A percentile compares a stretch with the other conserved stretches of the same genome.
Conservation (phyloP, 2,888 invertebrate genomes). For the Pycnomerus fuliginosus region DNA sequence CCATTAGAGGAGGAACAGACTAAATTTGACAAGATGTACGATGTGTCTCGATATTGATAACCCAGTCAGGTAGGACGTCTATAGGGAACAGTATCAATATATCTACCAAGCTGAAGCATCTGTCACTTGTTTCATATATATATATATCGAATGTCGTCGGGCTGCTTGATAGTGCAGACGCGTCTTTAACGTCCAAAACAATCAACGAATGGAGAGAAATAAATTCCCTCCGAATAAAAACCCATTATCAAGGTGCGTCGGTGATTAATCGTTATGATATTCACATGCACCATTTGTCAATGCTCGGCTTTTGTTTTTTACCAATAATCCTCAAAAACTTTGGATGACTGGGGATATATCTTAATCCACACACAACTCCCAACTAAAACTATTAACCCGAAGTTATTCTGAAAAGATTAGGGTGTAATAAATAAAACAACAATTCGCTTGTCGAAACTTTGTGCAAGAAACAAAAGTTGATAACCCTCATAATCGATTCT, state of each 20-base stretch:
- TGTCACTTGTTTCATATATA: constrained; percentile 43
- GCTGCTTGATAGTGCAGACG: constrained; percentile 40
- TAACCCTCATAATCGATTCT: constrained; percentile 32
- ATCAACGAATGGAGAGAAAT: constrained; percentile 25
- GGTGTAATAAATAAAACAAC: constrained; percentile 45
- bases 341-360: no score
- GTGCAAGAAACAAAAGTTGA: constrained; percentile 40
- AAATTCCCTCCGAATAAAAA: constrained; percentile 33
- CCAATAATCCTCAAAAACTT: no score
- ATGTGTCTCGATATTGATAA: constrained; percentile 47
- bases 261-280: constrained; percentile 35
- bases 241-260: constrained; percentile 35
- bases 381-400: constrained; percentile 38
- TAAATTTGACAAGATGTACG: constrained; percentile 48
- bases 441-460: constrained; percentile 45
- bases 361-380: no score
- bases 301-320: no score
- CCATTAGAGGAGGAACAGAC: constrained; percentile 42
- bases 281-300: constrained; percentile 36
- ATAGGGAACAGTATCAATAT: constrained; percentile 45
- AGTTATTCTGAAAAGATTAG: constrained; percentile 42
- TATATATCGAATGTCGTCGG: constrained; percentile 40
- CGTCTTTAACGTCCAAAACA: constrained; percentile 33
- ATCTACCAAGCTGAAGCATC: constrained; percentile 40
- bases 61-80: constrained; percentile 46